phyloP scores from a whole-genome alignment of 2,888 invertebrate species.

The Dynastes maya region DNA sequence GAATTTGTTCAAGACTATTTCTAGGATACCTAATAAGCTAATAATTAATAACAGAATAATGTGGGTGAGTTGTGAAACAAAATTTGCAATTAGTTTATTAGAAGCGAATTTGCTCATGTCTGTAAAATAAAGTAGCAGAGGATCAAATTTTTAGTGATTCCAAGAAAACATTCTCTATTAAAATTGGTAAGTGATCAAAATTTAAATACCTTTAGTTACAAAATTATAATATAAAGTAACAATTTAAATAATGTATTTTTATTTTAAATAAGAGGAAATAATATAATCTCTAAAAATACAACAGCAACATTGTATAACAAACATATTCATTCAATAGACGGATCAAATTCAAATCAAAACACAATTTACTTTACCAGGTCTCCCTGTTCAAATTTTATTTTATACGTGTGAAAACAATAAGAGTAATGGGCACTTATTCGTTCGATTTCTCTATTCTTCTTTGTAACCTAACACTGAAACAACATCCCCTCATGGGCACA shows the following conservation, averaged over 20 bases:
- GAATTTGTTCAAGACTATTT: too few species aligned
- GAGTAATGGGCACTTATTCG: background rate
- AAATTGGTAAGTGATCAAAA: too few species aligned
- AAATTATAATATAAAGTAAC: too few species aligned
- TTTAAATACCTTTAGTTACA: too few species aligned
- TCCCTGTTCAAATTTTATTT: constrained; percentile 5
- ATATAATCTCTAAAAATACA: constrained; percentile 24
- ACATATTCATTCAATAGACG: constrained; percentile 1
- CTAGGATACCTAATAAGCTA: too few species aligned
- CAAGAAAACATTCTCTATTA: too few species aligned
- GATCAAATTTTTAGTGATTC: too few species aligned
- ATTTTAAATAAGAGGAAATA: constrained; percentile 22
- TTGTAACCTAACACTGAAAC: constrained; percentile 17
- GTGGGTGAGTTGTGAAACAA: too few species aligned
- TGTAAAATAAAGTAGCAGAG: too few species aligned
- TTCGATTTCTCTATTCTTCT: constrained; percentile 17
- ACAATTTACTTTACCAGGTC: constrained; percentile 14
- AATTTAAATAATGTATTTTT: background rate
- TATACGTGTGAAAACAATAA: background rate
- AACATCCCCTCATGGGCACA: constrained; percentile 28
- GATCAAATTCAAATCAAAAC: background rate
- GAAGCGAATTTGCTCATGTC: too few species aligned
- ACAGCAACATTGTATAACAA: constrained; percentile 21
- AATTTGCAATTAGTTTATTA: too few species aligned
- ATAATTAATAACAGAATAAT: too few species aligned